These are phyloP conservation scores for Diarsia brunnea DNA, from an alignment of 2,888 invertebrate species.

Conservation along the genomic window DNA sequence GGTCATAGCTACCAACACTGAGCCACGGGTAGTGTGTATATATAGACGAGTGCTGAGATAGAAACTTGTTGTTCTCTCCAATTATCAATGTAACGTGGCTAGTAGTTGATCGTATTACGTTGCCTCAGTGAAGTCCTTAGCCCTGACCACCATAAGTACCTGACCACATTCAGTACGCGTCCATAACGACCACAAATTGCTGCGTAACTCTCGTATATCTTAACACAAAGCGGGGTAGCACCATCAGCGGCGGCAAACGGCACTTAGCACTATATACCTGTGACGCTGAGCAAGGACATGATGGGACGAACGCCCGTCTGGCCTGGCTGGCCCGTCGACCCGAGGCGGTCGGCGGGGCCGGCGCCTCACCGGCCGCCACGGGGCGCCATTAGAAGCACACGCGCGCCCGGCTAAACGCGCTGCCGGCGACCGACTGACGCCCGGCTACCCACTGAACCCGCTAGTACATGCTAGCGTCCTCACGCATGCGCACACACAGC, in stretches of 20 bases:
- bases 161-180: constrained; percentile 77
- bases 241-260: constrained; percentile 71
- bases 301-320: constrained; percentile 83
- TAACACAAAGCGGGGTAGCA: constrained; percentile 76
- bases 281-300: constrained; percentile 91
- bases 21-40: constrained; percentile 15
- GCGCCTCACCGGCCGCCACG: constrained; percentile 90
- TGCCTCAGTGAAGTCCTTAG: constrained; percentile 30
- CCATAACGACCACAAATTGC: constrained; percentile 79
- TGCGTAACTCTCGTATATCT: constrained; percentile 72
- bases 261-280: constrained; percentile 84
- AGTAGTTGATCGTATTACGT: constrained; percentile 20
- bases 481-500: constrained; percentile 72
- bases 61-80: constrained; percentile 47
- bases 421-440: constrained; percentile 87
- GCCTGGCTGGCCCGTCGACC: constrained; percentile 89
- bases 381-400: constrained; percentile 87
- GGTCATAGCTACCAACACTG: constrained; percentile 45
- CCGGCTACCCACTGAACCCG: constrained; percentile 64
- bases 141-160: constrained; percentile 72
- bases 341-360: constrained; percentile 90
- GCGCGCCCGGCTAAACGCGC: constrained; percentile 86
- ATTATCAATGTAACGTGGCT: constrained; percentile 58
- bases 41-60: constrained; percentile 31
- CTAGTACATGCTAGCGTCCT: constrained; percentile 69